Base-by-base conservation (phyloP, 1,140 invertebrate genomes). In the Heliconius hermathena region DNA sequence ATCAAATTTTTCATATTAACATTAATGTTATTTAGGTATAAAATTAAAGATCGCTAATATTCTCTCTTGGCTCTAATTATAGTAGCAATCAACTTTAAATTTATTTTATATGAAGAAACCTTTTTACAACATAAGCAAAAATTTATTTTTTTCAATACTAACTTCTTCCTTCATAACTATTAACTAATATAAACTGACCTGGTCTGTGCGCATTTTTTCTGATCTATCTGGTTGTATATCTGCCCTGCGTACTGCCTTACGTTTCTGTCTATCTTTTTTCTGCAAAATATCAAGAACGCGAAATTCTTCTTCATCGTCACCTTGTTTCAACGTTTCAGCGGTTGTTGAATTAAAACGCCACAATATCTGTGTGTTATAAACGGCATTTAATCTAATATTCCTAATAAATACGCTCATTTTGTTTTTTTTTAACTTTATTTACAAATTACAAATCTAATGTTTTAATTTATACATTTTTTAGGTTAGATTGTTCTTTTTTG, bases 261-360 rank as follows among this genome's bases (percentile, higher is more conserved):
- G 86, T 36, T 93, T 88, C 26, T 85, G 74, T 70, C 84, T 83
- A n/a, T 90, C 85, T 54, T 81, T 88, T 79, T 91, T 94, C 52
- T 93, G 91, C 70, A 92, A 82, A 80, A 95, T 93, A 89, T 94
- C 92, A 0, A 95, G 81, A 11, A 95, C 93, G 9, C 94, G 82
- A 83, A 95, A 95, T 70, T 95, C 93, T 77, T 95, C 93, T 38
- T 95, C 93, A 8, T 92, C 90, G 8, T 90, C 89, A 13, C 77
- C 77, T 71, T 91, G 89, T 80, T 86, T 89, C 20, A 81, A 46
- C n/a, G 84, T 85, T 75, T 91, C 91, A 1, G 87, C 84, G 20
- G 86, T 85, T 8, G 90, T 91, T 16, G 91, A 91, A 70, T 89
- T 91, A 3, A 82, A 86, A 66, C 93, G 90, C 91, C 91, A 93